Conservation (phyloP, 2,888 invertebrate species). For the Aphrophora alni region DNA sequence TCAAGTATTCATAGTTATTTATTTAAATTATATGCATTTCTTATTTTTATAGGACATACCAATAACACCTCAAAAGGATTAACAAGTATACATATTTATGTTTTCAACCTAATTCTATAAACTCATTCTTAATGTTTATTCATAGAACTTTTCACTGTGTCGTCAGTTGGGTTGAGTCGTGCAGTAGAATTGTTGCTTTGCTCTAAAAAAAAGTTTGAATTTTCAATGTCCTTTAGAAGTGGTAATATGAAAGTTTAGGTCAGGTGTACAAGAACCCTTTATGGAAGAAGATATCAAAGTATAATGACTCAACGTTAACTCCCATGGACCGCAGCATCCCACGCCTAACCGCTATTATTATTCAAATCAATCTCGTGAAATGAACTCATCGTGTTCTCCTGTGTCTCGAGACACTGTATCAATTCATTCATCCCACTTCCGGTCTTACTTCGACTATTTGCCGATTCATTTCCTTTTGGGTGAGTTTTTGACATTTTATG, state of each 20-base stretch:
- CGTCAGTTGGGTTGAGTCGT: no score
- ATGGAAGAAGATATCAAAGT: neutral
- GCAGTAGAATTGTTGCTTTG: neutral
- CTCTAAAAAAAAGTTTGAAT: neutral
- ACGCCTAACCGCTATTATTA: neutral
- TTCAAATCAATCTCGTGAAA: neutral
- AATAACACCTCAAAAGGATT: no score
- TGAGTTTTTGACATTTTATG: no score
- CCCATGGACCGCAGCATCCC: neutral
- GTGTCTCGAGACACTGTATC: neutral
- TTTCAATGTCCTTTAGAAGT: neutral
- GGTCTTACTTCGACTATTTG: neutral
- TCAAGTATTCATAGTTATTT: no score
- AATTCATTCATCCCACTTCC: neutral
- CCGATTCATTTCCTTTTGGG: neutral
- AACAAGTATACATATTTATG: neutral
- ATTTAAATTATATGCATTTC: no score
- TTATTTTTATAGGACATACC: no score
- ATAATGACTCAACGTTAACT: neutral
- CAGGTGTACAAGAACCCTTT: neutral
- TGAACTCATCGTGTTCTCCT: neutral
- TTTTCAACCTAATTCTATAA: neutral
- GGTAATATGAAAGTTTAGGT: neutral
- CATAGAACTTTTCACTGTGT: neutral
- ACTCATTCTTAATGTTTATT: neutral